Percentiles rank a stretch among this genome's conserved stretches.
phyloP scores from a whole-genome alignment of 2,888 invertebrate genomes.

The Archips xylosteana region DNA sequence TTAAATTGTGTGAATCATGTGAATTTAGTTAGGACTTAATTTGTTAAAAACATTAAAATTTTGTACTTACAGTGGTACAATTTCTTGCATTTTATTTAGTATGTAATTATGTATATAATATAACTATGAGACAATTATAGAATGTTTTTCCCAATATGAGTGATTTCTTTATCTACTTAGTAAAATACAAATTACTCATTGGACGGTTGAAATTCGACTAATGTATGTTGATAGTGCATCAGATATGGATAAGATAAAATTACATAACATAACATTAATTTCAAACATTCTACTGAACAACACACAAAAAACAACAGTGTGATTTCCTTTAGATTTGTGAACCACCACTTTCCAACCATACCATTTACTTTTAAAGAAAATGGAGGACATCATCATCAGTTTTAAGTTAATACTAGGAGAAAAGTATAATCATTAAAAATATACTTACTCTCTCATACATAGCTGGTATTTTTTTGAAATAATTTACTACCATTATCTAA shows the following conservation, averaged over 20 bases:
- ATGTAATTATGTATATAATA: neutral
- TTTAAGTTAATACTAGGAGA: too few relatives aligned
- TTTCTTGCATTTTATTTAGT: constrained; percentile 26
- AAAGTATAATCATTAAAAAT: too few relatives aligned
- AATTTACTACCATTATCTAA: too few relatives aligned
- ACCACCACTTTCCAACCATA: too few relatives aligned
- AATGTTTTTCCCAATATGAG: neutral
- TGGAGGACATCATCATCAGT: too few relatives aligned
- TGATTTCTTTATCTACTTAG: neutral
- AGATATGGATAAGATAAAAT: constrained; percentile 31
- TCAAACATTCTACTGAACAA: neutral
- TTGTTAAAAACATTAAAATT: neutral
- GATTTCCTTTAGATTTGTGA: too few relatives aligned
- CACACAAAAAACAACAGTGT: neutral
- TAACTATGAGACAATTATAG: neutral
- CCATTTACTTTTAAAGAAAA: too few relatives aligned
- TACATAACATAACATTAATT: constrained; percentile 18
- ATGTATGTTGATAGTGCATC: constrained; percentile 27
- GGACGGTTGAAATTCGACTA: constrained; percentile 24
- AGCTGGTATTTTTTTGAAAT: too few relatives aligned
- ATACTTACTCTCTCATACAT: too few relatives aligned
- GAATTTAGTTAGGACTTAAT: neutral
- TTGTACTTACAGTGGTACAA: constrained; percentile 28
- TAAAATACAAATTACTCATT: constrained; percentile 29
- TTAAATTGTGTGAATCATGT: neutral